Base-by-base conservation (phyloP, 2,113 vertebrate genomes). In the Rattus norvegicus region DNA sequence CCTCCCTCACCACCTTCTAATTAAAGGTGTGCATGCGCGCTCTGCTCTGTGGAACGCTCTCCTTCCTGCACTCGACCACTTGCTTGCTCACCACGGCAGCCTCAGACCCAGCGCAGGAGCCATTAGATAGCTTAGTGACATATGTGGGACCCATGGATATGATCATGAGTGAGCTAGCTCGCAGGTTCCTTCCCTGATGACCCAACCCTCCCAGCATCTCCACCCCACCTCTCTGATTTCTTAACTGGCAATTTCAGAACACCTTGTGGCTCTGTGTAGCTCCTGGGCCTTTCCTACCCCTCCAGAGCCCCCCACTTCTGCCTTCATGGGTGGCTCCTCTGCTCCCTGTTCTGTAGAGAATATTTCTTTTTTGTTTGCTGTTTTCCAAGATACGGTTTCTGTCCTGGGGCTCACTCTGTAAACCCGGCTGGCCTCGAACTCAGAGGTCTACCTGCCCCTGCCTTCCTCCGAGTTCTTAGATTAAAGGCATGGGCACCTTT, bases 241-340 rank as follows among this genome's bases (percentile, higher is more conserved):
- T 56, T 43, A 43, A 20, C 30, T 43, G 36, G 12, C 2, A 30
- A 54, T 80, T 17, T 36, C 77, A 56, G 72, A 89, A n/a, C 49
- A 47, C 65, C 69, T 65, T 5, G 13, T 0, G 0, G 17, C n/a
- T 72, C 47, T n/a, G 47, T 77, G 0, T 20, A 12, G 3, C 1
- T 61, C 69, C 59, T 7, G 43, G 59, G 47, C 12, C 22, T 59
- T 84, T 2, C 8, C 33, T 6, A 16, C 7, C 17, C 65, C 69
- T 13, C 76, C 9, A 17, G 93, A 75, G 65, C 19, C 30, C 61
- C 20, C 33, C 36, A 52, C 16, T 81, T 59, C 13, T 84, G 52
- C 54, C 65, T 59, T n/a, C n/a, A 12, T 49, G 54, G 39, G 30
- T 49, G 80, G 28, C 14, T 56, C 30, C 14, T 90, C 91, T 30